These are phyloP conservation scores for Coturnix japonica DNA, from an alignment of 2,113 vertebrate species.

Conservation along the genomic window DNA sequence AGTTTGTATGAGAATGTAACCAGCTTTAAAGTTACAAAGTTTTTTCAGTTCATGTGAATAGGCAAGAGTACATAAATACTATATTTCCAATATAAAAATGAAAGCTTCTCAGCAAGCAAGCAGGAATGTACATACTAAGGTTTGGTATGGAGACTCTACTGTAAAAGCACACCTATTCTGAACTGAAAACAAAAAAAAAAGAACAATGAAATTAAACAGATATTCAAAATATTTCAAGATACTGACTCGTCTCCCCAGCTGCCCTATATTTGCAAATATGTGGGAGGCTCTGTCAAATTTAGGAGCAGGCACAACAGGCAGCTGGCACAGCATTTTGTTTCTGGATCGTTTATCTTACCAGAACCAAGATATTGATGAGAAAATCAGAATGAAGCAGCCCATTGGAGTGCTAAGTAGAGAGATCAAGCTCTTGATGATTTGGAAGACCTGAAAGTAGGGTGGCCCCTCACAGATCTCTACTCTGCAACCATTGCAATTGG, in stretches of 20 bases:
- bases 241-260: neutral
- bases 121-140: neutral
- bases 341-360: neutral
- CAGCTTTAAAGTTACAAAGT: neutral
- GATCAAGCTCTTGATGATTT: neutral
- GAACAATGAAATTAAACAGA: neutral
- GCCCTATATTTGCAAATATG: neutral
- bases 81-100: neutral
- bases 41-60: neutral
- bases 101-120: neutral
- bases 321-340: neutral
- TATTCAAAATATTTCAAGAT: neutral
- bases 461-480: neutral
- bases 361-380: neutral
- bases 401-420: neutral
- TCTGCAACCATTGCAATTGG: neutral
- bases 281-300: neutral
- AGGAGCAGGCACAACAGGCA: neutral
- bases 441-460: neutral
- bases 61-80: neutral
- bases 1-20: neutral
- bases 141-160: neutral
- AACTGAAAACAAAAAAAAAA: neutral
- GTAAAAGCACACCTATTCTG: neutral
- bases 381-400: neutral